Evolutionary conservation across 2,888 invertebrate genomes (phyloP).

Genomic region (Scaptodrosophila latifasciaeformis): DNA sequence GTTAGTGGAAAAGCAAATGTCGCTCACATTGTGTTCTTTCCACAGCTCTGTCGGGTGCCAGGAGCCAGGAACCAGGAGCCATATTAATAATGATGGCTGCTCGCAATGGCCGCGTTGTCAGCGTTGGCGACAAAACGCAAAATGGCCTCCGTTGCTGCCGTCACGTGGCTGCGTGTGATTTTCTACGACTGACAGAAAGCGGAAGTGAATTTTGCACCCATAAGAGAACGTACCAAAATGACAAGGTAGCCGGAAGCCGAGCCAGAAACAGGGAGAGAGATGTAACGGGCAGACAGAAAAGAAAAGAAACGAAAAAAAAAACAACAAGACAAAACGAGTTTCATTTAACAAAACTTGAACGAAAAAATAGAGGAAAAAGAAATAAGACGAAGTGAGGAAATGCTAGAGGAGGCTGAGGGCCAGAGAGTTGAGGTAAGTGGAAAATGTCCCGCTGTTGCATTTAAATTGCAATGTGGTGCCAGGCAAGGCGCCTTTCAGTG

Average conservation of each 20-base stretch:
- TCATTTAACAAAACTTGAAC: conserved; percentile 2
- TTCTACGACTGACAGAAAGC: conserved; percentile 40
- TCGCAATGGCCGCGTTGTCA: no score
- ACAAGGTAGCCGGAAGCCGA: conserved; percentile 3
- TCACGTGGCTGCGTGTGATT: conserved; percentile 62
- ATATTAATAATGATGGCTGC: conserved; percentile 61
- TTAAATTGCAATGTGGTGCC: conserved; percentile 29
- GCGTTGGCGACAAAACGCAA: conserved; percentile 52
- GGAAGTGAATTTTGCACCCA: conserved; percentile 26
- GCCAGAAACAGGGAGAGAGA: not conserved
- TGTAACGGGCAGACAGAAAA: not conserved
- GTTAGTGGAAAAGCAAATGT: conserved; percentile 45
- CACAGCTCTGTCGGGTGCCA: conserved; percentile 5
- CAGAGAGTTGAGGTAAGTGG: not conserved
- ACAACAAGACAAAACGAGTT: not conserved
- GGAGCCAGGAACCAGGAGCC: conserved; percentile 10
- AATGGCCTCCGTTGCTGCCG: conserved; percentile 48
- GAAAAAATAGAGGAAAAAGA: not conserved
- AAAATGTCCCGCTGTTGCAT: conserved; percentile 20
- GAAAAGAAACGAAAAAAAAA: not conserved
- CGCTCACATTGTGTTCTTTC: conserved; percentile 17
- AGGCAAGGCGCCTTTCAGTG: no score
- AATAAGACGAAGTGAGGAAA: not conserved
- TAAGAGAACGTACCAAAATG: conserved; percentile 10
- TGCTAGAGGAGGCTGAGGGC: not conserved